Evolutionary conservation across 2,797 vertebrate species (phyloP).

Genomic region (Lycodopsis pacificus): DNA sequence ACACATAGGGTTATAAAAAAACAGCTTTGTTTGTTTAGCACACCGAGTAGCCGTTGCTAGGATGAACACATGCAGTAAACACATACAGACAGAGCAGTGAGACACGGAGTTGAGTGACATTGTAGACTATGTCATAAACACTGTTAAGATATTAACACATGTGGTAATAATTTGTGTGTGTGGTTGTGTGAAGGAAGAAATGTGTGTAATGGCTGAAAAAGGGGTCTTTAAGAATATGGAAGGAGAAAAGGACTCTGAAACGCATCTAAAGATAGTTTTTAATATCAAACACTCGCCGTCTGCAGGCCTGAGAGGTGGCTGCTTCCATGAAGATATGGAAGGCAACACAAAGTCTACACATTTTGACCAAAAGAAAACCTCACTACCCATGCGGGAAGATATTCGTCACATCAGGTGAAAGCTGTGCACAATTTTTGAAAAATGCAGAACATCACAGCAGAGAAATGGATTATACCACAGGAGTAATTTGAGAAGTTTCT

Average conservation of each 20-base stretch:
- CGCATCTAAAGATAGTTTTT: constrained; percentile 2
- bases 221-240: background rate
- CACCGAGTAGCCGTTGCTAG: constrained; percentile 60
- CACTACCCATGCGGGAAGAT: background rate
- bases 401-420: background rate
- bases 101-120: constrained; percentile 2
- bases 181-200: background rate
- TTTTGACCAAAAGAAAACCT: background rate
- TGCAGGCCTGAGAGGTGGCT: background rate
- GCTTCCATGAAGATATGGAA: background rate
- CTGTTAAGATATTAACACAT: background rate
- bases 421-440: background rate
- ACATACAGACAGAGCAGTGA: background rate
- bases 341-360: background rate
- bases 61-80: constrained; percentile 24
- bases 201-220: background rate
- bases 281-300: background rate
- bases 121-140: constrained; percentile 12
- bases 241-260: background rate
- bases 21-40: constrained; percentile 58
- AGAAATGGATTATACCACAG: background rate
- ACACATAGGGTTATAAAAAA: constrained; percentile 48
- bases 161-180: background rate
- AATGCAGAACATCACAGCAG: background rate
- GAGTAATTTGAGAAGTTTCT: constrained; percentile 3